Evolutionary conservation across 23 tunicate genomes (phyloP).

Genomic region (Halocynthia aurantium): DNA sequence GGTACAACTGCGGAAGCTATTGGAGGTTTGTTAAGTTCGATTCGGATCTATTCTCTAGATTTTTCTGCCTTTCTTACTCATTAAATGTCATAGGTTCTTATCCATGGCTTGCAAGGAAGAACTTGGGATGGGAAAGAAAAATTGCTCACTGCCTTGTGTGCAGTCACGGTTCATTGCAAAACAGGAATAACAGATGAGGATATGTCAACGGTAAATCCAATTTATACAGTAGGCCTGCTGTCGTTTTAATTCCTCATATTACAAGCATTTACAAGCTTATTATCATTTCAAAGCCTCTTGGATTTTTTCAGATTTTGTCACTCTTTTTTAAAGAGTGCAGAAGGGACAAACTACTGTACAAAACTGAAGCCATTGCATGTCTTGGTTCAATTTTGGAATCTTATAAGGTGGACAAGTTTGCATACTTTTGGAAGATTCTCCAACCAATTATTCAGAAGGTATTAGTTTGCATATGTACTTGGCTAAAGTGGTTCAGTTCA

Average conservation of each 20-base stretch:
- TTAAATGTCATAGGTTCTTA: constrained; percentile 28
- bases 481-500: not conserved
- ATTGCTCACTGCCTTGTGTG: constrained; percentile 41
- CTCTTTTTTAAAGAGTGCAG: constrained; percentile 32
- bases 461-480: not conserved
- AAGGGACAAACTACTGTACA: constrained; percentile 40
- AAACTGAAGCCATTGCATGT: constrained; percentile 24
- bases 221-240: not conserved
- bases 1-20: constrained; percentile 32
- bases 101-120: constrained; percentile 48
- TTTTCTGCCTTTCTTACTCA: not conserved
- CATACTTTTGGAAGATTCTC: constrained; percentile 26
- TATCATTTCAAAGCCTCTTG: no score
- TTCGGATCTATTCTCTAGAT: not conserved
- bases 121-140: constrained; percentile 69
- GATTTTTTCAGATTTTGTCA: constrained; percentile 19
- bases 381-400: constrained; percentile 33
- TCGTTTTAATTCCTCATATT: not conserved
- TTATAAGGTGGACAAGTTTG: constrained; percentile 36
- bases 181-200: constrained; percentile 9
- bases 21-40: constrained; percentile 20
- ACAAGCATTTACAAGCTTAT: not conserved
- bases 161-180: constrained; percentile 41
- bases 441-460: constrained; percentile 26
- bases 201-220: no score